Evolutionary conservation across 2,797 vertebrate species (phyloP).

Genomic region (Acrocephalus scirpaceus): DNA sequence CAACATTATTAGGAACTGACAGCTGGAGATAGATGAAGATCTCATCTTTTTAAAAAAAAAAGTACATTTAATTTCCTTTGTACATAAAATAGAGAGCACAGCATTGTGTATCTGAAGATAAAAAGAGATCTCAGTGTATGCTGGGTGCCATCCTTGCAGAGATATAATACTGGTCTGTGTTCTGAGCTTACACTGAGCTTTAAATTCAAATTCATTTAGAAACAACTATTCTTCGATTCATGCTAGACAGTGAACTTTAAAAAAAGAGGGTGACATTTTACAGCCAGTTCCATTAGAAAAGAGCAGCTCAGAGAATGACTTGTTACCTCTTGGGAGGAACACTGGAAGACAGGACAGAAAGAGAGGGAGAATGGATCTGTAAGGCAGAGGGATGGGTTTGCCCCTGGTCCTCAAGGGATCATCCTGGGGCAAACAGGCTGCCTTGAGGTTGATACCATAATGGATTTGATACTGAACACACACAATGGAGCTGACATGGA

Average conservation of each 20-base stretch:
- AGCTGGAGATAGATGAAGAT: constrained; percentile 45
- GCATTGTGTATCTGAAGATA: constrained; percentile 41
- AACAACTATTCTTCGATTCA: not conserved
- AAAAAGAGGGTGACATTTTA: not conserved
- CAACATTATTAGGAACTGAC: constrained; percentile 50
- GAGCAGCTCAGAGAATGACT: not conserved
- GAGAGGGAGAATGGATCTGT: not conserved
- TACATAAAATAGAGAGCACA: constrained; percentile 34
- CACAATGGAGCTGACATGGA: not conserved
- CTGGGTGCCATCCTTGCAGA: not conserved
- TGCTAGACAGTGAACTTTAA: not conserved
- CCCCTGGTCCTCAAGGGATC: not conserved
- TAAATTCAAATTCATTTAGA: constrained; percentile 43
- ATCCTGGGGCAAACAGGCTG: not conserved
- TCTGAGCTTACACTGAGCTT: not conserved
- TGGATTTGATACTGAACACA: not conserved
- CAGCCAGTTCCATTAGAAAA: not conserved
- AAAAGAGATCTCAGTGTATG: not conserved
- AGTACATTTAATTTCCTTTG: constrained; percentile 64
- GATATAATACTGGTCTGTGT: not conserved
- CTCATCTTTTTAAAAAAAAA: constrained; percentile 54
- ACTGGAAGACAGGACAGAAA: not conserved
- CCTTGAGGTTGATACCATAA: not conserved
- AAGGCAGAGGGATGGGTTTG: not conserved
- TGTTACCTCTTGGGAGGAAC: not conserved